Evolutionary conservation across 2,113 vertebrate genomes (phyloP).

Genomic region (Xiphophorus couchianus): DNA sequence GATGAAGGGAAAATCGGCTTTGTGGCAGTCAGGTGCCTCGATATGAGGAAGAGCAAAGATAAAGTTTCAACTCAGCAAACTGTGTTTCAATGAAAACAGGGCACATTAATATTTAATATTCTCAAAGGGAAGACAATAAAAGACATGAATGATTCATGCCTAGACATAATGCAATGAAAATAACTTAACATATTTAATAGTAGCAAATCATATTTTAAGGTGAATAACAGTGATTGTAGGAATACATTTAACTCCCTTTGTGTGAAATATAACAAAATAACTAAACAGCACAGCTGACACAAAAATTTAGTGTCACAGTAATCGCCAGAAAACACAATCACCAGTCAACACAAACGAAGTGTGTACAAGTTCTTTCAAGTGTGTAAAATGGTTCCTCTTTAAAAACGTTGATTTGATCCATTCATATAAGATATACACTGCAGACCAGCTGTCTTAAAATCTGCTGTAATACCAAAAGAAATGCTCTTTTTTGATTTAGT

Average conservation of each 20-base stretch:
- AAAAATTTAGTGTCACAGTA: not conserved
- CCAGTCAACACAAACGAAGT: slow-evolving; percentile 14
- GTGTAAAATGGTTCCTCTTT: slow-evolving; percentile 14
- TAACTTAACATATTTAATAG: slow-evolving; percentile 58
- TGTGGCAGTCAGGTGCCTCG: slow-evolving; percentile 42
- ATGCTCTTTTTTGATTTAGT: slow-evolving; percentile 26
- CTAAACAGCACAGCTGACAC: slow-evolving; percentile 16
- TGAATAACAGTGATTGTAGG: slow-evolving; percentile 1
- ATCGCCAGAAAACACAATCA: slow-evolving; percentile 11
- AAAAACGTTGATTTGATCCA: slow-evolving; percentile 26
- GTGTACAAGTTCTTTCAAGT: slow-evolving; percentile 12
- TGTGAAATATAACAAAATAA: slow-evolving; percentile 22
- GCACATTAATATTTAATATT: slow-evolving; percentile 1
- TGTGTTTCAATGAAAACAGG: slow-evolving; percentile 28
- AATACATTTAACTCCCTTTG: slow-evolving; percentile 56
- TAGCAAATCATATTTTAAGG: slow-evolving; percentile 23
- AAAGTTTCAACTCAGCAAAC: slow-evolving; percentile 8
- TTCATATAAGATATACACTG: slow-evolving; percentile 48
- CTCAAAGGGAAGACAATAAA: not conserved
- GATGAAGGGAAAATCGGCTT: slow-evolving; percentile 64
- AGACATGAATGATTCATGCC: slow-evolving; percentile 6
- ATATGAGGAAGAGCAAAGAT: slow-evolving; percentile 10
- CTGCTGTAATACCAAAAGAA: slow-evolving; percentile 11
- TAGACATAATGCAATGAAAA: slow-evolving; percentile 35
- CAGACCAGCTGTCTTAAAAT: slow-evolving; percentile 72